Percentiles rank a stretch among this genome's conserved stretches.
Conservation (phyloP, 2,888 invertebrate genomes). For the Periphyllus acericola region DNA sequence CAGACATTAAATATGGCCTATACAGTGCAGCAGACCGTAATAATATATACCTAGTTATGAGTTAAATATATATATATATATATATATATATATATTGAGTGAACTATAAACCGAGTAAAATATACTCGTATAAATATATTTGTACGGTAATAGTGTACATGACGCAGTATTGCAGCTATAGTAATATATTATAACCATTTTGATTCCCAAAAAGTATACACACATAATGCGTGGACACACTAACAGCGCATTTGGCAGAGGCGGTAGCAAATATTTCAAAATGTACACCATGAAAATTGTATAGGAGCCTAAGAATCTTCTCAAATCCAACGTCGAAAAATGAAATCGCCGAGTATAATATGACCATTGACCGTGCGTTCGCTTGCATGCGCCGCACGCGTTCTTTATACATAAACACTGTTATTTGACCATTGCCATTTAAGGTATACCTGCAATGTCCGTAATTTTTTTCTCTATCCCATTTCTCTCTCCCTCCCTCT, state of each 20-base stretch:
- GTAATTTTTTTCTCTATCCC: constrained; percentile 6
- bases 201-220: no score
- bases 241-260: neutral
- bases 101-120: neutral
- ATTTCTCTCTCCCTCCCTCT: neutral
- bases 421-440: constrained; percentile 52
- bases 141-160: neutral
- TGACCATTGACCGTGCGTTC: neutral
- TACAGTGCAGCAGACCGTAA: no score
- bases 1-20: no score
- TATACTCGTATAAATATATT: neutral
- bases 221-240: no score
- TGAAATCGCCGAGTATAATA: neutral
- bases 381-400: neutral
- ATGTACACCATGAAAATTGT: no score
- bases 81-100: neutral
- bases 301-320: neutral
- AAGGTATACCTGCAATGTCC: constrained; percentile 43
- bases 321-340: neutral
- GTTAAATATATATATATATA: no score
- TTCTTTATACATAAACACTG: constrained; percentile 40
- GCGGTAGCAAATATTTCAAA: neutral
- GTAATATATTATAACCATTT: no score
- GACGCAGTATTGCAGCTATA: no score
- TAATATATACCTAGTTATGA: no score